Evolutionary conservation across 2,797 vertebrate genomes (phyloP).

Genomic region (Microctenopoma lineatum): DNA sequence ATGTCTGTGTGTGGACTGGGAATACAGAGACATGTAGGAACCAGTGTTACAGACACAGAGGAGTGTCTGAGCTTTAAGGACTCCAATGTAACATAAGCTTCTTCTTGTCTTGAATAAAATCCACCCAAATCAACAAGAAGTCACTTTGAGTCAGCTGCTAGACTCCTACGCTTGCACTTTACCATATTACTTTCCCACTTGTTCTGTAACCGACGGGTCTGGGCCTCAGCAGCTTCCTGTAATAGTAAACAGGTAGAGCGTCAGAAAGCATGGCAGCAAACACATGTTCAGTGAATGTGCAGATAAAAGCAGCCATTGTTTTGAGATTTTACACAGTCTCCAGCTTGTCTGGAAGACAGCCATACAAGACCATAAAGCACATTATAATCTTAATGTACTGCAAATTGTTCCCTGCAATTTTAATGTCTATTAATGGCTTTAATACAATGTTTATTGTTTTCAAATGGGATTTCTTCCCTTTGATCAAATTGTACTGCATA

Average conservation of each 20-base stretch:
- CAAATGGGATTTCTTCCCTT: conserved; percentile 65
- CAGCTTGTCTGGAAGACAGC: conserved; percentile 62
- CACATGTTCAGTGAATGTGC: conserved; percentile 32
- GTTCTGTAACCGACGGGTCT: conserved; percentile 19
- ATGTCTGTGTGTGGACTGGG: conserved; percentile 32
- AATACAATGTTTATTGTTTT: conserved; percentile 78
- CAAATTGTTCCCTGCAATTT: conserved; percentile 72
- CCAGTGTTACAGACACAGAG: conserved; percentile 56
- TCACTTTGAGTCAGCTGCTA: conserved; percentile 41
- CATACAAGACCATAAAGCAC: conserved; percentile 67
- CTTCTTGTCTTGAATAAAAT: conserved; percentile 52
- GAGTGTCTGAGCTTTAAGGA: conserved; percentile 36
- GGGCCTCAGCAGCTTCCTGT: conserved; percentile 50
- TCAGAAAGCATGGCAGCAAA: conserved; percentile 57
- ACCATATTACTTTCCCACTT: conserved; percentile 12
- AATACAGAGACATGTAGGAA: conserved; percentile 61
- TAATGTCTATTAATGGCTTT: conserved; percentile 73
- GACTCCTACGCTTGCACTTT: conserved; percentile 30
- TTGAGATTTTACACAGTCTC: conserved; percentile 56
- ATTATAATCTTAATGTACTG: conserved; percentile 76
- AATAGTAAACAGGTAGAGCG: conserved; percentile 59
- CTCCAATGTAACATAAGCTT: conserved; percentile 40
- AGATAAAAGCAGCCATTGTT: conserved; percentile 74
- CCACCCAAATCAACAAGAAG: conserved; percentile 52
- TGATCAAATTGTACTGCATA: conserved; percentile 58